phyloP scores from a whole-genome alignment of 2,797 vertebrate genomes.

The Hemitrygon akajei region DNA sequence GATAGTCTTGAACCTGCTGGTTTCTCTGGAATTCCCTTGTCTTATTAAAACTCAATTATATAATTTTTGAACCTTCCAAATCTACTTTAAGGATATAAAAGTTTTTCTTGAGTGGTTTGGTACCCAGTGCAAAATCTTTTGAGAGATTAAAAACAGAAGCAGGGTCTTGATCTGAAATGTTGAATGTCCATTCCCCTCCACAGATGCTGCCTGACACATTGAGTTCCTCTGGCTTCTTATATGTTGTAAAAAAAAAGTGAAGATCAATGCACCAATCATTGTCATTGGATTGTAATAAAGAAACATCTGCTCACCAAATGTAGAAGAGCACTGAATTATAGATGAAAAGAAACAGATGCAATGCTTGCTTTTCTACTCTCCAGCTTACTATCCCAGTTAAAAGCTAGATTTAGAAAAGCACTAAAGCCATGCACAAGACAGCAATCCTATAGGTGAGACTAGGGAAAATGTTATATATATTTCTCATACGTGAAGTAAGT shows the following conservation, averaged over 20 bases:
- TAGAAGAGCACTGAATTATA: background rate
- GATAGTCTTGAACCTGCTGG: background rate
- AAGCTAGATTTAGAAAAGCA: background rate
- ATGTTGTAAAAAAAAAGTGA: background rate
- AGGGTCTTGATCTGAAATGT: no score
- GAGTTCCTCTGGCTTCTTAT: background rate
- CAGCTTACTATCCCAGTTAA: background rate
- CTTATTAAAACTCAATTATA: background rate
- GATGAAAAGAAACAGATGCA: background rate
- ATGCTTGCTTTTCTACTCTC: background rate
- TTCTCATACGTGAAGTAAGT: background rate
- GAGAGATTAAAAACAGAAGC: no score
- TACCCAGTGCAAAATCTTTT: background rate
- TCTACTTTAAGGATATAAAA: background rate
- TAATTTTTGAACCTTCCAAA: background rate
- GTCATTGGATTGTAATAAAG: background rate
- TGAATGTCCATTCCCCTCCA: no score
- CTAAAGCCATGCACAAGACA: background rate
- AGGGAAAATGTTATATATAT: background rate
- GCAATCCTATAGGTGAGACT: no score
- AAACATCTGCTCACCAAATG: background rate
- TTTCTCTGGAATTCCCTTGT: background rate
- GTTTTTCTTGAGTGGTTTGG: background rate
- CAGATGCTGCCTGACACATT: no score
- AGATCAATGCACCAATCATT: background rate